Evolutionary conservation across 2,888 invertebrate genomes (phyloP), one percentile per base, ranked within the genome.

Genomic region (Mylabris sibirica): DNA sequence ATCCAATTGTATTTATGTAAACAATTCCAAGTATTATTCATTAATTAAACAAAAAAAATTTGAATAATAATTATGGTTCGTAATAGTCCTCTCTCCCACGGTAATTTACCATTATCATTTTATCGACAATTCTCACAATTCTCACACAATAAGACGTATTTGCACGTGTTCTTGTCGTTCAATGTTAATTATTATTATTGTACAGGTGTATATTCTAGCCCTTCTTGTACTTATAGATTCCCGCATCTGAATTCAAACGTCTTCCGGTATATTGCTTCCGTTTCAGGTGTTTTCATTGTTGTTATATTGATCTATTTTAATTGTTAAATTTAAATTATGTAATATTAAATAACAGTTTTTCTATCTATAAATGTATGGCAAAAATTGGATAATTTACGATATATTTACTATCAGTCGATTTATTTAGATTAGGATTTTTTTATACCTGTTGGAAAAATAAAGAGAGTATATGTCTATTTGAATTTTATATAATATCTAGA

Each of bases 401-500:
- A 49, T 49, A 49, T 49, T 49, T 49, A 49, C 49, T 49, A 49
- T 49, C 49, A 49, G 49, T 20, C 9, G 49, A 49, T 49, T 49
- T 49, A 49, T 49, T 49, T 20, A 20, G 49, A 49, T 49, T 49
- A 49, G 20, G 20, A 49, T 49, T 20, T 20, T 30, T 49, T 20
- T 20, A 20, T 20, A 20, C 6, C 9, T 20, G 5, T 20, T 5
- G 4, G 44, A 2, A 17, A 20, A 49, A 17, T 5, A 44, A 44
- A 44, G n/a, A 44, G 0, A 38, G 3, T 38, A 17, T 1, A 20
- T 30, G 49, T 20, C 6, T 49, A 22, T 49, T 49, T 49, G 17
- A 20, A 11, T 49, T 49, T 20, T 20, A 9, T 49, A 49, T 35
- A 20, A 60, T 68, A 68, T 68, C 68, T 65, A 53, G 44, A 65